Base-by-base conservation (phyloP, 92 coral and sea anemone genomes). In the Epizoanthus scotinus region DNA sequence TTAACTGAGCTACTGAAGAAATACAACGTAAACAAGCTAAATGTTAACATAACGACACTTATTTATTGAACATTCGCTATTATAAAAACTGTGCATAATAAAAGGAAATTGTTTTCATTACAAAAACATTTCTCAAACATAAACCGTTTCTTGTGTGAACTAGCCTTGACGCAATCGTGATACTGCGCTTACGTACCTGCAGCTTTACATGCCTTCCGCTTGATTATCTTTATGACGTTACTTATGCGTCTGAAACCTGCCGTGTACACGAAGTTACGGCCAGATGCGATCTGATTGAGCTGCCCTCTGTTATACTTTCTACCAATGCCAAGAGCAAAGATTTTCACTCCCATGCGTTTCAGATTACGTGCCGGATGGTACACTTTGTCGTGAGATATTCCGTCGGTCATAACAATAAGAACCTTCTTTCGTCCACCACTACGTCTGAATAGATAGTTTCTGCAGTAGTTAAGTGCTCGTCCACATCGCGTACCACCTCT, bases 261-360 rank as follows among this genome's bases (percentile, higher is more conserved):
- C 31, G 93, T 95, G 63, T 82, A 82, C 14, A 95, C 94, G 47
- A 87, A 92, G 9, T 84, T 67, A 31, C 78, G 70, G 42, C 86
- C 91, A 0, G 97, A 86, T 6, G 98, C 98, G 66, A 95, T 93
- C 68, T 83, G 77, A 13, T 66, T 61, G 63, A 95, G 80, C 84
- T 95, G 98, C 13, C 90, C 71, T 31, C 77, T 83, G 62, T 93
- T 91, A 55, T 86, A 95, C 61, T 89, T 88, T 18, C 85, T 72
- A 14, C 98, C 98, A 1, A 95, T 55, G 19, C 97, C 98, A 1
- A 95, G 90, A 18, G 94, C 98, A 61, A 88, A 90, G 47, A 91
- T 87, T 24, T 90, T 86, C 29, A 95, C 97, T 34, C 98, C 98
- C 17, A 74, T 85, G 29, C 90, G 84, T 64, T 93, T 95, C 14